Base-by-base conservation (phyloP, 2,113 vertebrate species). In the Agapornis roseicollis region DNA sequence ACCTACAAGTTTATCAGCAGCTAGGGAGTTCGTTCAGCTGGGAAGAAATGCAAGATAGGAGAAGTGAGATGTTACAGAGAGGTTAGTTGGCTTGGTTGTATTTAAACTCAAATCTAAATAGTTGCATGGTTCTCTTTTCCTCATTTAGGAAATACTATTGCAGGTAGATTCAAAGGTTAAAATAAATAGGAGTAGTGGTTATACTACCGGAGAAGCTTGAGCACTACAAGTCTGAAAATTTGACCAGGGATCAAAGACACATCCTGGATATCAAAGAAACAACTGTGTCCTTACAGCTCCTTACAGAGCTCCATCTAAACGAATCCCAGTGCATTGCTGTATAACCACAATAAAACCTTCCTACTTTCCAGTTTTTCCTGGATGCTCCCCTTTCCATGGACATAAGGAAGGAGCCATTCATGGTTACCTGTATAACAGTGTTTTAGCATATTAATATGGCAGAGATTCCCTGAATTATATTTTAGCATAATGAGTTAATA, bases 11-110 rank as follows among this genome's bases (percentile, higher is more conserved):
- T 85, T 68, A 60, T 49, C 39, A n/a, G 11, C 24, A 56, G 7
- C 11, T 52, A 41, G 6, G 4, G 5, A 74, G 47, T 47, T 50
- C 0, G 1, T 49, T 90, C 11, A 50, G 2, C 12, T 69, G 12
- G 10, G 22, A 90, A 71, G 13, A 86, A 60, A 4, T 23, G 7
- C 13, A 63, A 14, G 39, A 18, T 1, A 77, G 33, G 19, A 77
- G 19, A 73, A 69, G 6, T 5, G 5, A 46, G 23, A 53, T 35
- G 8, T 37, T 53, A 61, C 13, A 80, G 3, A 4, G 19, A 52
- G 3, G 0, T 17, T 53, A 7, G 3, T 47, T 83, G 10, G 3
- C 3, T 65, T 10, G 3, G 1, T 31, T 92, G 71, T 65, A 10
- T 61, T 42, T 65, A 52, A 93, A 89, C 13, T 66, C 10, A 56